Conservation (phyloP, 2,888 invertebrate genomes). For the Lochmaea crataegi region DNA sequence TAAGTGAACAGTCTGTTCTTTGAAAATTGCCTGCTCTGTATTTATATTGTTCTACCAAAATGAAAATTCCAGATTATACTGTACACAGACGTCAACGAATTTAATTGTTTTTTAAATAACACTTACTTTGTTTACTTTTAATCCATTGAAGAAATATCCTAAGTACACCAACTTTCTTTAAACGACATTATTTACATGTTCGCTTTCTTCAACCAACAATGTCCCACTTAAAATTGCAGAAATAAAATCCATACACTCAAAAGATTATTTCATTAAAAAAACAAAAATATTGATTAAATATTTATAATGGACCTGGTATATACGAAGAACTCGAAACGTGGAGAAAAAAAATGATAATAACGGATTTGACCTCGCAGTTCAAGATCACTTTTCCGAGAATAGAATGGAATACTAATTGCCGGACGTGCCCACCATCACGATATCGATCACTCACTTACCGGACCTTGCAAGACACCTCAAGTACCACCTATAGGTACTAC, state of each 20-base stretch:
- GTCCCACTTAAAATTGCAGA: slow-evolving; percentile 39
- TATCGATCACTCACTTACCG: slow-evolving; percentile 51
- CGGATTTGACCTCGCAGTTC: slow-evolving; percentile 46
- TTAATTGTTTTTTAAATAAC: not conserved
- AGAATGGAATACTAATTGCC: slow-evolving; percentile 43
- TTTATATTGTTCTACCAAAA: too few species aligned
- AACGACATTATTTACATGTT: slow-evolving; percentile 44
- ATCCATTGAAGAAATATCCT: slow-evolving; percentile 28
- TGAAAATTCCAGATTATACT: too few species aligned
- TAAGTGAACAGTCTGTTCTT: too few species aligned
- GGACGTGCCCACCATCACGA: slow-evolving; percentile 45
- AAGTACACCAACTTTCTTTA: slow-evolving; percentile 42
- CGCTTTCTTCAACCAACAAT: slow-evolving; percentile 44
- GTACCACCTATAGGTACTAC: slow-evolving; percentile 1
- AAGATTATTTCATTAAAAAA: not conserved
- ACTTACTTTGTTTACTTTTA: slow-evolving; percentile 50
- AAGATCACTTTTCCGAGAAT: slow-evolving; percentile 49
- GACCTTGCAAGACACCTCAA: slow-evolving; percentile 47
- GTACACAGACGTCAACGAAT: too few species aligned
- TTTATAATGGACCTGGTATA: not conserved
- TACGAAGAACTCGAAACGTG: not conserved
- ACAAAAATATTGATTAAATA: slow-evolving; percentile 9
- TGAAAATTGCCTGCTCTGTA: too few species aligned
- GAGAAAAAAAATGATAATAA: slow-evolving; percentile 26
- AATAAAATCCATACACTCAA: slow-evolving; percentile 12